Evolutionary conservation across 2,113 vertebrate species (phyloP).

Genomic region (Synchiropus splendidus): DNA sequence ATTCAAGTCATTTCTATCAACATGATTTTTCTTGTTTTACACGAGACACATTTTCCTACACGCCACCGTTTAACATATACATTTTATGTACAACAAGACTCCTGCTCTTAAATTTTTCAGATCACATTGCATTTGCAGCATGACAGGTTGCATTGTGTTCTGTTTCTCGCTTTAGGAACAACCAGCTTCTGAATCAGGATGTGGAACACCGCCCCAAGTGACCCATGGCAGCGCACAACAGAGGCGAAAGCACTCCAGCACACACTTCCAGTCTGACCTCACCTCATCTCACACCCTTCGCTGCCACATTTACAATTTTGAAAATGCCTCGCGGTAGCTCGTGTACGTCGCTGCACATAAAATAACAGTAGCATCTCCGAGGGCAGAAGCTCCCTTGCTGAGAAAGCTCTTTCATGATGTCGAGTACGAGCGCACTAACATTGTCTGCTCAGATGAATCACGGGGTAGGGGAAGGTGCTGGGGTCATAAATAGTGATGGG

Average conservation of each 20-base stretch:
- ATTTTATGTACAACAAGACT: no score
- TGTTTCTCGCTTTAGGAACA: conserved; percentile 17
- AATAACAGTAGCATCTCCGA: conserved; percentile 47
- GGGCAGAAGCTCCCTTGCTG: conserved; percentile 39
- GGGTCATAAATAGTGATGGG: conserved; percentile 11
- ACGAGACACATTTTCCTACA: no score
- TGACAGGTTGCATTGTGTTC: conserved; percentile 20
- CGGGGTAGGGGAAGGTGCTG: conserved; percentile 2
- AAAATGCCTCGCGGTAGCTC: conserved; percentile 36
- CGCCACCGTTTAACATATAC: no score
- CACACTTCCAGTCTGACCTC: conserved; percentile 17
- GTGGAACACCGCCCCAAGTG: conserved; percentile 12
- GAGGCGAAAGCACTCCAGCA: conserved; percentile 1
- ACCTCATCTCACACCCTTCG: conserved; percentile 21
- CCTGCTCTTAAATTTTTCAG: no score
- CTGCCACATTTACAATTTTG: conserved; percentile 32
- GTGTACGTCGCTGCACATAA: conserved; percentile 41
- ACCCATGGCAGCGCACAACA: background rate
- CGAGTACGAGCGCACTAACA: background rate
- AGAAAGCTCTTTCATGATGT: conserved; percentile 28
- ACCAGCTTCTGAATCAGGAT: conserved; percentile 9
- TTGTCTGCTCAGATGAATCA: no score
- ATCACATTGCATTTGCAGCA: conserved; percentile 12
- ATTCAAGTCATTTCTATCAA: no score
- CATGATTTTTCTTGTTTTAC: no score